Base-by-base conservation (phyloP, 2,113 vertebrate genomes). In the Cyprinodon variegatus region DNA sequence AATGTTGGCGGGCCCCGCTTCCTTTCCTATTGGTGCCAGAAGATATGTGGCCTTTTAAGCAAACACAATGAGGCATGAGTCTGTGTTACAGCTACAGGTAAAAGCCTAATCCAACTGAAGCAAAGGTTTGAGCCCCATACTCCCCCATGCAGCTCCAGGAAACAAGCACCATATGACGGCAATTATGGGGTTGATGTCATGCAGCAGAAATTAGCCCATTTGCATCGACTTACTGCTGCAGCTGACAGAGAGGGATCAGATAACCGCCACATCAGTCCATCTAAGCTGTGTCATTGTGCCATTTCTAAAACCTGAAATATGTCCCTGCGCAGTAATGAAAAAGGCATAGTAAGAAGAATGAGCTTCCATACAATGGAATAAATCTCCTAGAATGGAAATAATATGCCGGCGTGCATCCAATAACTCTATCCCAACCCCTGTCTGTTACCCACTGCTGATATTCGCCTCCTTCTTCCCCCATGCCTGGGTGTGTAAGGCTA, bases 341-440 rank as follows among this genome's bases (percentile, higher is more conserved):
- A 85, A 91, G 82, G 89, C 80, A 85, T 74, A 79, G 81, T 82
- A 83, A 81, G 74, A 89, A 78, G 77, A 89, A 93, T 89, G 79
- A 86, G 90, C 94, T 92, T 92, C 85, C 89, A 86, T 84, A 76
- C 74, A 62, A 68, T 76, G 75, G 82, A 90, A 93, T 90, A 90
- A 91, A 92, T 90, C 88, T 87, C 82, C 80, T 73, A 76, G 84
- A 85, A 86, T 88, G 90, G 89, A 91, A 92, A 92, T 93, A 91
- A 93, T 91, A 92, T 86, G 87, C 83, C 79, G 81, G 74, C 88
- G 89, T 81, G 92, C 89, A 90, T 88, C 83, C 84, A 86, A 91
- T 93, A 94, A 94, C 29, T 94, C 91, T 84, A 82, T 77, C 86
- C 84, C 85, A 87, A 81, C 89, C 83, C 29, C 79, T 77, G 89